phyloP scores from a whole-genome alignment of 2,113 vertebrate genomes.

The Poicephalus gulielmi region DNA sequence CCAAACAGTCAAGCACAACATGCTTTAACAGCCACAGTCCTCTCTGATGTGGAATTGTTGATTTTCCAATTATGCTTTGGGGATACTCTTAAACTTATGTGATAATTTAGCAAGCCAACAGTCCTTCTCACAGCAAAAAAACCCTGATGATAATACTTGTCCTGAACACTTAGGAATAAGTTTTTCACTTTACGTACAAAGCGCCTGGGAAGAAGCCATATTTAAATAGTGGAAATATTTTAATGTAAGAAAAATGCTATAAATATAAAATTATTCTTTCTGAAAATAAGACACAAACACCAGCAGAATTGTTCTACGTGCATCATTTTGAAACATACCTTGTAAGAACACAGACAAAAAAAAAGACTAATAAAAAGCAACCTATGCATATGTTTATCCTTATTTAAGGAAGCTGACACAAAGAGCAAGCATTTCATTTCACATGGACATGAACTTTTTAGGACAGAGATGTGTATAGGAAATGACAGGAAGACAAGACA shows the following conservation, averaged over 20 bases:
- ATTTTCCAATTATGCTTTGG: background rate
- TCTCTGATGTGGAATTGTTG: fast-evolving
- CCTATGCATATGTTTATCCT: background rate
- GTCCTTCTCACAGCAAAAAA: background rate
- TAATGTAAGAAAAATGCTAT: background rate
- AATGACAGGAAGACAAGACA: background rate
- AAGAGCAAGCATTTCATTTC: background rate
- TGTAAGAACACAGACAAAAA: background rate
- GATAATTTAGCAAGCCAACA: background rate
- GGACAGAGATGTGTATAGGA: background rate
- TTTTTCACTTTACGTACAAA: background rate
- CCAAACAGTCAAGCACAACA: background rate
- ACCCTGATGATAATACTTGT: background rate
- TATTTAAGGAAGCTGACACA: background rate
- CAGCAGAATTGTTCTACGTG: background rate
- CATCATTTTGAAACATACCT: background rate
- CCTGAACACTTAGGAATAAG: background rate
- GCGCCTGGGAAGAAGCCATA: background rate
- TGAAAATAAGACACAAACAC: background rate
- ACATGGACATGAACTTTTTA: background rate
- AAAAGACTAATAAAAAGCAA: background rate
- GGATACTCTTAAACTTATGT: background rate
- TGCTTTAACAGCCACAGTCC: background rate
- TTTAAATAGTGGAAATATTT: background rate
- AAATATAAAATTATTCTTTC: background rate